phyloP scores from a whole-genome alignment of 2,888 invertebrate genomes.

The Drosophila anomelani region DNA sequence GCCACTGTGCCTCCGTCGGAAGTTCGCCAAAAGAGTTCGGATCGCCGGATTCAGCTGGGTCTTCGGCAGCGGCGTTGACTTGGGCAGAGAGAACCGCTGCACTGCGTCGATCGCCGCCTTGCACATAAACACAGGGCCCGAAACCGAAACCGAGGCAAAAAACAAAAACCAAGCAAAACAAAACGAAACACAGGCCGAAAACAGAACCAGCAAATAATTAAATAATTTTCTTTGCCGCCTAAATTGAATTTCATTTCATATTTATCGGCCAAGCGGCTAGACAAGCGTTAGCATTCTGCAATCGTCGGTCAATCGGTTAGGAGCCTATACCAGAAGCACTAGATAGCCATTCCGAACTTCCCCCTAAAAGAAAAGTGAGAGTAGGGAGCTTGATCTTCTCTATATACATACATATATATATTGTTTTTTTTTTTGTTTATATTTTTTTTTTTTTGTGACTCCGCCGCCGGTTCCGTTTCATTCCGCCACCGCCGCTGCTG shows the following conservation, averaged over 20 bases:
- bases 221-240: constrained; percentile 52
- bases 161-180: not conserved
- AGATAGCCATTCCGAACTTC: not conserved
- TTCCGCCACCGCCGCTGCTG: constrained; percentile 14
- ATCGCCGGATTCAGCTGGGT: constrained; percentile 14
- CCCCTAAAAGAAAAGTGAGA: constrained; percentile 12
- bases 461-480: constrained; percentile 40
- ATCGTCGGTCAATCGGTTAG: constrained; percentile 61
- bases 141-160: constrained; percentile 5
- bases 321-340: constrained; percentile 11
- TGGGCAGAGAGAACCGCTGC: constrained; percentile 17
- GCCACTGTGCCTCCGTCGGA: constrained; percentile 27
- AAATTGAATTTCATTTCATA: constrained; percentile 71
- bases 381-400: constrained; percentile 2
- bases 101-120: constrained; percentile 30
- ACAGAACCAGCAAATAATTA: constrained; percentile 45
- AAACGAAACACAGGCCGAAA: constrained; percentile 14
- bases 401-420: not conserved
- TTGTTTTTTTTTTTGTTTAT: not conserved
- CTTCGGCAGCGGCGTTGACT: constrained; percentile 21
- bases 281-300: constrained; percentile 79
- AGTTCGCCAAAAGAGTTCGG: constrained; percentile 27
- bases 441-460: constrained; percentile 42
- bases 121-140: constrained; percentile 10
- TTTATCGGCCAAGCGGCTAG: constrained; percentile 76